These are phyloP conservation scores for Eciton burchellii DNA, from an alignment of 1,140 invertebrate species.

Conservation along the genomic window DNA sequence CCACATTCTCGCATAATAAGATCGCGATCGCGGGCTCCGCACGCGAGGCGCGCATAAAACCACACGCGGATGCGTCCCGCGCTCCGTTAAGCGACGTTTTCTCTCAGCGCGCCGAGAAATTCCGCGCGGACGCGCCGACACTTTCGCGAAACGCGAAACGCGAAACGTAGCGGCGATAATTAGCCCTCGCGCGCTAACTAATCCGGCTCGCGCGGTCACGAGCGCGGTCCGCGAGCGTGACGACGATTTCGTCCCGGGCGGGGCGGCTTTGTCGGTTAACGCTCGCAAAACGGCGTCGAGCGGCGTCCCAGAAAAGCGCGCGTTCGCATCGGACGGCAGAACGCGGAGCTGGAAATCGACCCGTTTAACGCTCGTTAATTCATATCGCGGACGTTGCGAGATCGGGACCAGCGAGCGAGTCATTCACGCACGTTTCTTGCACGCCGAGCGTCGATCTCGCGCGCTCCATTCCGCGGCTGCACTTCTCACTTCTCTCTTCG, in stretches of 20 bases:
- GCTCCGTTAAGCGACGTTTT: constrained; percentile 2
- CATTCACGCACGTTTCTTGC: not conserved
- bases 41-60: constrained; percentile 17
- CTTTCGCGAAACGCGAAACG: constrained; percentile 61
- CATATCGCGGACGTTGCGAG: constrained; percentile 25
- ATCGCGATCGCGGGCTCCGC: constrained; percentile 7
- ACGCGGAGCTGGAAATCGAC: not conserved
- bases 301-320: not conserved
- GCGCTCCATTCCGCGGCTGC: not conserved
- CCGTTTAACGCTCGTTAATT: constrained; percentile 47
- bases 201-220: constrained; percentile 33
- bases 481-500: not conserved
- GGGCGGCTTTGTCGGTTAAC: constrained; percentile 3
- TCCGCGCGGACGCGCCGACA: constrained; percentile 1
- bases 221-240: not conserved
- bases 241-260: not conserved
- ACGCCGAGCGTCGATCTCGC: not conserved
- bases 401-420: constrained; percentile 38
- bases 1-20: constrained; percentile 21
- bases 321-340: not conserved
- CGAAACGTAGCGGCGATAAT: constrained; percentile 39
- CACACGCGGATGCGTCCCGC: not conserved
- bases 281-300: constrained; percentile 36
- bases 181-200: constrained; percentile 53
- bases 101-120: constrained; percentile 43